Evolutionary conservation across 2,888 invertebrate genomes (phyloP).

Genomic region (Melanostoma mellinum): DNA sequence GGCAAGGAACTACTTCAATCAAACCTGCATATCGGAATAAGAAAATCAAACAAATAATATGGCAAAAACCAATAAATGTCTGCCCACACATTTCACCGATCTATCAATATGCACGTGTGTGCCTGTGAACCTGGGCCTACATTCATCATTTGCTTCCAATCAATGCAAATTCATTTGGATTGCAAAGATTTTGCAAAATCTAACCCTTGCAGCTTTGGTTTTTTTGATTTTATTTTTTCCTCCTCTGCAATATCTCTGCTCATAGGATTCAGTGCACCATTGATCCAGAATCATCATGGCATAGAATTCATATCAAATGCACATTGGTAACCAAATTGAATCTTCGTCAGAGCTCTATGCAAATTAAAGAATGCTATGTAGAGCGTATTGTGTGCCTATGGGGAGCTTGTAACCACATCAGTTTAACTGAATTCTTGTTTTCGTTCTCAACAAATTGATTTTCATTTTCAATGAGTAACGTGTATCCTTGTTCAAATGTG

Average conservation of each 20-base stretch:
- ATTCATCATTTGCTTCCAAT: slow-evolving; percentile 32
- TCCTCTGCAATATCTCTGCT: neutral
- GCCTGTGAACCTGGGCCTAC: neutral
- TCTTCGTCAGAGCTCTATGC: slow-evolving; percentile 56
- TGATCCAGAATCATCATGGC: slow-evolving; percentile 34
- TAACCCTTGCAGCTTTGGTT: slow-evolving; percentile 11
- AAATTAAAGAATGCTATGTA: slow-evolving; percentile 55
- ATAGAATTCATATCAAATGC: slow-evolving; percentile 45
- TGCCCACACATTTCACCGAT: slow-evolving; percentile 29
- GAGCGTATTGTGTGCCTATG: slow-evolving; percentile 27
- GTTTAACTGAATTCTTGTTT: slow-evolving; percentile 62
- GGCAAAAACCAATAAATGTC: slow-evolving; percentile 25
- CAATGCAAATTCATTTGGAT: slow-evolving; percentile 71
- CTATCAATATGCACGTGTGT: neutral
- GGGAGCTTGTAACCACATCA: slow-evolving; percentile 13
- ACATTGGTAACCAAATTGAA: slow-evolving; percentile 71
- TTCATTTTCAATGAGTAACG: slow-evolving; percentile 63
- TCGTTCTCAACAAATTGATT: slow-evolving; percentile 66
- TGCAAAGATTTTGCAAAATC: slow-evolving; percentile 62
- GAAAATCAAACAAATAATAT: neutral
- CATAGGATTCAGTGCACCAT: slow-evolving; percentile 47
- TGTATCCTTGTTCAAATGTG: slow-evolving; percentile 8
- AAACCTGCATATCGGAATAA: neutral
- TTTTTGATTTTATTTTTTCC: neutral
- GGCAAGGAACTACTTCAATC: too few species aligned